Evolutionary conservation across 2,797 vertebrate species (phyloP), one percentile per base, ranked within the genome.

Genomic region (Coilia nasus): DNA sequence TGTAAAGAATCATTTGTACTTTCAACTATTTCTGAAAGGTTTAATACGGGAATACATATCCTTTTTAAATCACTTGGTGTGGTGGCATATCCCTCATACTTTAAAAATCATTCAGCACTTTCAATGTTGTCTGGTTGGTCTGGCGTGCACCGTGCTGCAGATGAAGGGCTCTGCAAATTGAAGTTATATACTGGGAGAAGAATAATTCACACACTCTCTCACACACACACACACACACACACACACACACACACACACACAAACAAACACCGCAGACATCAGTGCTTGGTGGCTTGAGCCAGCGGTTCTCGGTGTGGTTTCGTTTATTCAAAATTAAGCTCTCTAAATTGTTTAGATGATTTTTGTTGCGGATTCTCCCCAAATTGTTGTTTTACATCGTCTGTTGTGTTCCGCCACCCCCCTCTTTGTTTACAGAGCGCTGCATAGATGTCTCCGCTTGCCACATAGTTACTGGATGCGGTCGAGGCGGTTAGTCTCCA

Each of bases 401-500:
- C 64, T 71, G 25, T 31, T 54, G 50, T 10, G 50, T 25, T 71
- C 6, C 4, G 21, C 23, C 9, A 7, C 60, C 15, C 60, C n/a
- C 23, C 60, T 62, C 60, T 25, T 84, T 85, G 86, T 86, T 82
- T 87, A 85, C 35, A 47, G 67, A 62, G 11, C 54, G 41, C 17
- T 21, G 31, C 82, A 31, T 15, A 41, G 59, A 60, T 85, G 81
- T 83, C 67, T 50, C 83, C 59, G n/a, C 56, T 64, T 59, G 83
- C 87, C 83, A 35, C 56, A 84, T 57, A 56, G 67, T 81, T 82
- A 83, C 35, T 75, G 82, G 47, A 78, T 50, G 28, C 23, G 56
- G 62, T 85, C 31, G 59, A 50, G 59, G 86, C 60, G 56, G 85
- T 86, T 86, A 47, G 83, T 85, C 57, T 64, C 80, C 54, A 15